These are phyloP conservation scores for Mythimna lalbum DNA, from an alignment of 2,888 invertebrate genomes.

Conservation along the genomic window DNA sequence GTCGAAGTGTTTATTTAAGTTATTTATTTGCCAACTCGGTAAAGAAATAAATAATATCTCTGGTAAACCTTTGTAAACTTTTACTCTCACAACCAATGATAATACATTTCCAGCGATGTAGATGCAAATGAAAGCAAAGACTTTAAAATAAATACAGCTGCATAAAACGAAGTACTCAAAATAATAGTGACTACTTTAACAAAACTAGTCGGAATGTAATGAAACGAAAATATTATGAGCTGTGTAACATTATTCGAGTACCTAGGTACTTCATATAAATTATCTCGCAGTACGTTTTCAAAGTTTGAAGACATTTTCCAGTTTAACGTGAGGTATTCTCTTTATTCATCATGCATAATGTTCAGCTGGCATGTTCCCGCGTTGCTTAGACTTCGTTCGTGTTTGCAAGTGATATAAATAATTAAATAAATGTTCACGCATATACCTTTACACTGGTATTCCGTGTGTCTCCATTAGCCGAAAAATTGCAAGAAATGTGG, in stretches of 20 bases:
- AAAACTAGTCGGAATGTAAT: conserved; percentile 58
- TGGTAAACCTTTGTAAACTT: neutral
- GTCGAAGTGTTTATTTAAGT: neutral
- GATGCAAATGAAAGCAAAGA: conserved; percentile 12
- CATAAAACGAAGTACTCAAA: conserved; percentile 53
- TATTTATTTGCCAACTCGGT: neutral
- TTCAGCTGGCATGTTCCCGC: conserved; percentile 53
- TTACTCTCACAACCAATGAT: neutral
- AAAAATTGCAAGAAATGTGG: neutral
- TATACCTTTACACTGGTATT: conserved; percentile 24
- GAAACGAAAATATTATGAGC: conserved; percentile 63
- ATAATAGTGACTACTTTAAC: conserved; percentile 45
- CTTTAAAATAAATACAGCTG: conserved; percentile 44
- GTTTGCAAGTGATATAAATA: conserved; percentile 55
- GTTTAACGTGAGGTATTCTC: conserved; percentile 55
- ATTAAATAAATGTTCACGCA: conserved; percentile 55
- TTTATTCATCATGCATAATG: conserved; percentile 59
- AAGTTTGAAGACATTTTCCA: conserved; percentile 53
- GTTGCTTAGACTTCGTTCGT: conserved; percentile 58
- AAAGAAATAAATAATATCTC: no score
- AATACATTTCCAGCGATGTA: neutral
- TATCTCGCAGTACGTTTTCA: conserved; percentile 38
- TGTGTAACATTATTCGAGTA: conserved; percentile 46
- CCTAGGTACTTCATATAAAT: conserved; percentile 39
- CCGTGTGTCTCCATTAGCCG: conserved; percentile 3